A percentile compares a stretch with the other conserved stretches of the same genome.
Evolutionary conservation across 2,888 invertebrate species (phyloP).

Genomic region (Chrysolina haemoptera): DNA sequence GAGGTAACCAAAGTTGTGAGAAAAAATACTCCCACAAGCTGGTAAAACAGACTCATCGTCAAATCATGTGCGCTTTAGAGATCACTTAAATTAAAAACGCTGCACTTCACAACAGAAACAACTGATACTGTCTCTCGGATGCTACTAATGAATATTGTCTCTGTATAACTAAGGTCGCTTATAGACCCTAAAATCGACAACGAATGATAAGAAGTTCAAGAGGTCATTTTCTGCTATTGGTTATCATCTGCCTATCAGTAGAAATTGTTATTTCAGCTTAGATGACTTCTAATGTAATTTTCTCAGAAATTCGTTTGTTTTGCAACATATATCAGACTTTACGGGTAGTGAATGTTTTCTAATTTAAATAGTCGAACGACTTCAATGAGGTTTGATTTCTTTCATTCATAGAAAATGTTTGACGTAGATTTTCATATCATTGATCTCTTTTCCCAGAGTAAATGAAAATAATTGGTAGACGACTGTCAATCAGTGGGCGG

Average conservation of each 20-base stretch:
- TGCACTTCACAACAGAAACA: conserved; percentile 30
- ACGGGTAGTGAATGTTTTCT: neutral
- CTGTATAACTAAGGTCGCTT: conserved; percentile 48
- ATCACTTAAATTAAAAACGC: conserved; percentile 23
- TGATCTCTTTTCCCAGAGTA: neutral
- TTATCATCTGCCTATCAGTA: conserved; percentile 42
- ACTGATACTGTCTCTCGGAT: conserved; percentile 37
- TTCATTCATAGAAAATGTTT: conserved; percentile 9
- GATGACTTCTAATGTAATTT: conserved; percentile 35
- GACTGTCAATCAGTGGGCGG: conserved; percentile 32
- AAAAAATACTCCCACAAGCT: conserved; percentile 38
- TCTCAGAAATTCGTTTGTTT: conserved; percentile 36
- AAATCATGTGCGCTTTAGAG: conserved; percentile 30
- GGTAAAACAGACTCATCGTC: conserved; percentile 40
- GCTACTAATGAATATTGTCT: conserved; percentile 41
- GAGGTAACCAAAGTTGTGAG: conserved; percentile 31
- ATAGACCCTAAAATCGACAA: conserved; percentile 51
- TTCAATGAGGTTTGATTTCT: neutral
- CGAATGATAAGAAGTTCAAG: conserved; percentile 55
- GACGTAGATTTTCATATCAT: neutral
- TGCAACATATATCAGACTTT: conserved; percentile 10
- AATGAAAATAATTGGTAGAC: conserved; percentile 15
- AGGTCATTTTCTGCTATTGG: conserved; percentile 54
- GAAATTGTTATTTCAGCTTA: conserved; percentile 36
- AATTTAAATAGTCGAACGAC: neutral